Base-by-base conservation (phyloP, 2,888 invertebrate genomes). In the Euzophera pinguis region DNA sequence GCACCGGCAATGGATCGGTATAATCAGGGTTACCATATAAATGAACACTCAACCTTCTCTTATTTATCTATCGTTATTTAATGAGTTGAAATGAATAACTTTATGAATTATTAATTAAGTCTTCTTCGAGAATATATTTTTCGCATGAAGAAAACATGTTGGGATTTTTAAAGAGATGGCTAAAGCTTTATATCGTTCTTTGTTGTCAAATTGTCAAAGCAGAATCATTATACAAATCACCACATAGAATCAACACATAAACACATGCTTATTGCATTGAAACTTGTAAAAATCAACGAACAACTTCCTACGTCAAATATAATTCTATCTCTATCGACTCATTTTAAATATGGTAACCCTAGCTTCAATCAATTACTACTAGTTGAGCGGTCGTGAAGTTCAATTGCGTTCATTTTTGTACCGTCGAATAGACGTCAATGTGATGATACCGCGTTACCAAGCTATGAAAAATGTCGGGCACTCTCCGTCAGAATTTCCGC, bases 361-460 rank as follows among this genome's bases (percentile, higher is more conserved):
- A 39, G 7, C 3, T 9, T 10, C 75, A 79, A 80, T 81, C 87
- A 87, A 89, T 88, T 88, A 85, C 81, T 72, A 65, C 81, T 84
- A 69, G 79, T 88, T 87, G 84, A 84, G 75, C 77, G 78, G 73
- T 73, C 73, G 73, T 63, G 71, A 60, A 71, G 77, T 78, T 77
- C 87, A 89, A 88, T 87, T 88, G 85, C 74, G 65, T 72, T 78
- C 72, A 73, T 75, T 81, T 77, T 75, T 71, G 75, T 76, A 69
- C 60, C 70, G 64, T 64, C 67, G 63, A 42, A 64, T 64, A 67
- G 63, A 51, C 54, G 52, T 57, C 57, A 57, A 54, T 45, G 45
- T 47, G 49, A 29, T 52, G 47, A 54, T 38, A 47, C 45, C 38
- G 41, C 47, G 35, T 38, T 17, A 32, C 32, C 22, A 34, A 13